Base-by-base conservation (phyloP, 2,797 vertebrate genomes). In the Poeciliopsis paucimaculata region DNA sequence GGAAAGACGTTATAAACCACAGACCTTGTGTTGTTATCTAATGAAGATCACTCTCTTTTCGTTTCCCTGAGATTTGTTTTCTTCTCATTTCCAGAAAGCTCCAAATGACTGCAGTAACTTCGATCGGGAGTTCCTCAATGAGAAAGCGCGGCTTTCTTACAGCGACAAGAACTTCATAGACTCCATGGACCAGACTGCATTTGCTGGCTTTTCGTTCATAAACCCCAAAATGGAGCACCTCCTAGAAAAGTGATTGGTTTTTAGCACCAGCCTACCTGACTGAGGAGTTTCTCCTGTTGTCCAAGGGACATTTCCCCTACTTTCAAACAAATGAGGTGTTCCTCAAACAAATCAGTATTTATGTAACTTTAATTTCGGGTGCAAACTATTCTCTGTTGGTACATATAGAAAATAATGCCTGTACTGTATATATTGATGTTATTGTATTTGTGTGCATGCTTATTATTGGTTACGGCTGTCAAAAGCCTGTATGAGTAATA, bases 131-230 rank as follows among this genome's bases (percentile, higher is more conserved):
- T 99, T 99, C 91, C 96, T 99, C 82, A 98, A 95, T 0, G 98
- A 99, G 95, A 99, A 99, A 91, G 96, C 98, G 0, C 97, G 96
- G 45, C 85, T 99, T 45, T 99, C 98, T 26, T 94, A 96, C 94
- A 97, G 97, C 0, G 98, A 99, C 83, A 99, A 99, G 95, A 97
- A 97, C 93, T 96, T 99, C 90, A 98, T 99, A 0, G 98, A 99
- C 86, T 99, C 98, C 89, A 99, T 99, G 97, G 98, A 99, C 92
- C 98, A 98, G 88, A 79, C 94, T 0, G 98, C 98, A 0, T 99
- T 99, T 10, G 88, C 86, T 7, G 98, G 98, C 60, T 99, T 99
- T 93, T 99, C 98, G 12, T 99, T 99, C 77, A 96, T 97, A 87
- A 99, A 99, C 87, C 96, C 96, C 15, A 96, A 94, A 84, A 98